Percentiles rank a stretch among this genome's conserved stretches.
Evolutionary conservation across 2,797 vertebrate species (phyloP).

Genomic region (Sciurus vulgaris): DNA sequence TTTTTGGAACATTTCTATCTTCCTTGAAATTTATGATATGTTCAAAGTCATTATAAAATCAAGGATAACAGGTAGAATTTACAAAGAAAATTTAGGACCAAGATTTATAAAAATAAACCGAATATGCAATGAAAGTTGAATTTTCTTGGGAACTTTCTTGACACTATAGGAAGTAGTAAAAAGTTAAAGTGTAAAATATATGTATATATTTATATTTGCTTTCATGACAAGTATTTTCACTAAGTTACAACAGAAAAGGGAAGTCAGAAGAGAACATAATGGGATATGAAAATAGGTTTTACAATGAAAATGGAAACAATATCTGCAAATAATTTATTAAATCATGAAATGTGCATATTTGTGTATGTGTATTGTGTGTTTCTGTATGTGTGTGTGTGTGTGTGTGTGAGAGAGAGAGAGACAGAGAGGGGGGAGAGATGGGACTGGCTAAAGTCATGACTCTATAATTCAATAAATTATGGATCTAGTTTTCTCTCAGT

Average conservation of each 20-base stretch:
- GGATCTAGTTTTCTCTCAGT: not conserved
- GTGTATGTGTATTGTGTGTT: not conserved
- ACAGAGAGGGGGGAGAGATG: not conserved
- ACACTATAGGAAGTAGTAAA: not conserved
- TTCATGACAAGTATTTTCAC: not conserved
- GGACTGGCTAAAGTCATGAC: not conserved
- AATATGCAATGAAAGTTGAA: not conserved
- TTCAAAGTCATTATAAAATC: not conserved
- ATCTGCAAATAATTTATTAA: not conserved
- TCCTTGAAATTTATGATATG: not conserved
- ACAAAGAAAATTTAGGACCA: not conserved
- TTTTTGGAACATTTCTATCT: not conserved
- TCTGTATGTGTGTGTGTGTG: not conserved
- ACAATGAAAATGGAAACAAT: not conserved
- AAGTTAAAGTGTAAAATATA: not conserved
- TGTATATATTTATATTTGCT: not conserved
- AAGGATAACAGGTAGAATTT: not conserved
- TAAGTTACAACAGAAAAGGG: not conserved
- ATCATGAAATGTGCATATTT: not conserved
- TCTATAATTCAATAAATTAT: conserved; percentile 15
- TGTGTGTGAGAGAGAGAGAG: not conserved
- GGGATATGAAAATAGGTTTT: not conserved
- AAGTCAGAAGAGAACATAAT: not conserved
- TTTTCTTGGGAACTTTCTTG: not conserved
- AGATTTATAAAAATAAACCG: not conserved